phyloP scores from a whole-genome alignment of 2,888 invertebrate genomes.

The Folsomia candida region DNA sequence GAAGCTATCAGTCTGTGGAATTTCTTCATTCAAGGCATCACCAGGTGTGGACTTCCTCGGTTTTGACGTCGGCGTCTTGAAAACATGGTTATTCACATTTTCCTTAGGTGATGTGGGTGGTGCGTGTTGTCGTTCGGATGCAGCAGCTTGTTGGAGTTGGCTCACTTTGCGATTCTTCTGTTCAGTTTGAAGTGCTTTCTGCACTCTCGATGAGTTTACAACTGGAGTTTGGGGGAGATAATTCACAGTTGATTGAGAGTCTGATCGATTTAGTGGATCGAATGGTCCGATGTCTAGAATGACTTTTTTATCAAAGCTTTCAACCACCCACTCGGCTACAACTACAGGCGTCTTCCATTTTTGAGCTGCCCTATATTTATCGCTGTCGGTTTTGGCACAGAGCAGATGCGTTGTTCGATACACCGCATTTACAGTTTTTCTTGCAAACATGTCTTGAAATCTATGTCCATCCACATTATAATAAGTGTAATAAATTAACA shows the following conservation, averaged over 20 bases:
- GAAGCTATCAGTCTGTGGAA: no score
- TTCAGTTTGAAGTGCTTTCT: no score
- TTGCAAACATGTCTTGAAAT: constrained; percentile 67
- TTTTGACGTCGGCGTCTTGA: no score
- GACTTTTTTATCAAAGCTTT: constrained; percentile 56
- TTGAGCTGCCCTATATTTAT: constrained; percentile 76
- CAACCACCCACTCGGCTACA: constrained; percentile 70
- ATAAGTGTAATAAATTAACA: background rate
- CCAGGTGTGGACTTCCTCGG: no score
- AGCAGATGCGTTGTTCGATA: constrained; percentile 76
- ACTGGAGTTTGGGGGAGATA: constrained; percentile 20
- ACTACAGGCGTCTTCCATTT: constrained; percentile 85
- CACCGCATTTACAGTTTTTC: constrained; percentile 59
- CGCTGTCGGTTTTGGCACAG: constrained; percentile 65
- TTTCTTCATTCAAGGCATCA: no score
- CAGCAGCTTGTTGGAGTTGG: no score
- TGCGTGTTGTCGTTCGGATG: no score
- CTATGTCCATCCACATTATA: constrained; percentile 55
- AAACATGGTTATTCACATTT: no score
- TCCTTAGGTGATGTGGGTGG: no score
- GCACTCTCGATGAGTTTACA: no score
- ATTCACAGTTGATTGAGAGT: constrained; percentile 27
- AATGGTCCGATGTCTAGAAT: no score
- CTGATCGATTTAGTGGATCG: constrained; percentile 2
- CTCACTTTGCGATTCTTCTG: no score